phyloP scores from a whole-genome alignment of 2,797 vertebrate species.

The Hapalemur alaotrensis region DNA sequence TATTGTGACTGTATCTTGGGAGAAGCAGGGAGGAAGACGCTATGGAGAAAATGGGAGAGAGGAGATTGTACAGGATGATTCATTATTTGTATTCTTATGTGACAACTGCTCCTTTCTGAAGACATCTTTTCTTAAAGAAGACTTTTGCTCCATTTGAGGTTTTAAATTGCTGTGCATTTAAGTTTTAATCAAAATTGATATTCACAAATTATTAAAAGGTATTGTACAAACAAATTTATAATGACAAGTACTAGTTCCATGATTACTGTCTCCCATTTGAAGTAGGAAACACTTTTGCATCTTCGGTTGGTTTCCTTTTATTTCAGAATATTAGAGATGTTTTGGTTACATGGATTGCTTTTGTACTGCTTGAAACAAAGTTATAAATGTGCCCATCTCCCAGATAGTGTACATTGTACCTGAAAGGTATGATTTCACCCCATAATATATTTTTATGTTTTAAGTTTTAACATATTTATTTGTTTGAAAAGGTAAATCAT shows the following conservation, averaged over 20 bases:
- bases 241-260: not conserved
- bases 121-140: not conserved
- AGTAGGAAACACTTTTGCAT: not conserved
- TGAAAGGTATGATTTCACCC: too few relatives aligned
- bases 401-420: too few relatives aligned
- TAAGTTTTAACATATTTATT: constrained; percentile 27
- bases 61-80: not conserved
- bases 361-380: too few relatives aligned
- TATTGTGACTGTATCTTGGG: not conserved
- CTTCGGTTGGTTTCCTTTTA: not conserved
- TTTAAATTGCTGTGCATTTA: not conserved
- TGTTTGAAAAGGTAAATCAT: not conserved
- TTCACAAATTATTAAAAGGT: not conserved
- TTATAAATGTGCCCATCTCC: too few relatives aligned
- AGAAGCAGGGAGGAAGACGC: not conserved
- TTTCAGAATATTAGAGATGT: too few relatives aligned
- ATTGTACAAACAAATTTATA: not conserved
- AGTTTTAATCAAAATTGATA: not conserved
- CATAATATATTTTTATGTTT: not conserved
- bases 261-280: not conserved
- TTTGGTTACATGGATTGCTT: too few relatives aligned
- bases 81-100: not conserved
- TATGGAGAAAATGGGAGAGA: not conserved
- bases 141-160: not conserved
- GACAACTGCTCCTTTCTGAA: not conserved